Conservation (phyloP, 2,113 vertebrate species). For the Heterotilapia buettikoferi region DNA sequence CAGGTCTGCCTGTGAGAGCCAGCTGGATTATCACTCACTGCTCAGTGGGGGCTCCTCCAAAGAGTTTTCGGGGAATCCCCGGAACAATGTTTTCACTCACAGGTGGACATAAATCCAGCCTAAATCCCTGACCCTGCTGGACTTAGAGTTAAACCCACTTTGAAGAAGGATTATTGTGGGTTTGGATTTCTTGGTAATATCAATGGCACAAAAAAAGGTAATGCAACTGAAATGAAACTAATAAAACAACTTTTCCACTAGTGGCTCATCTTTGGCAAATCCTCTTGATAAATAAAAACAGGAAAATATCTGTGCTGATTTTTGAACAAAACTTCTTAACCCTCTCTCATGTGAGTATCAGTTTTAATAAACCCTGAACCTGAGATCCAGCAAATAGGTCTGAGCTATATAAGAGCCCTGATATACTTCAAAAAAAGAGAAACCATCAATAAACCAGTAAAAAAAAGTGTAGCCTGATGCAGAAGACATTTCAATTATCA, state of each 20-base stretch:
- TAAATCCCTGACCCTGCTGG: conserved; percentile 10
- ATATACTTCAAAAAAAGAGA: accelerated
- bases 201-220: background rate
- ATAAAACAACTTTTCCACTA: accelerated
- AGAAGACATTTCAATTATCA: background rate
- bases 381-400: background rate
- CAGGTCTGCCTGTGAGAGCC: background rate
- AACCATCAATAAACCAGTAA: background rate
- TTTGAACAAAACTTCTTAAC: background rate
- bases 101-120: conserved; percentile 1
- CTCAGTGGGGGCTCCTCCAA: background rate
- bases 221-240: background rate
- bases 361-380: background rate
- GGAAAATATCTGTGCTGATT: background rate
- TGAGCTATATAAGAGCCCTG: background rate
- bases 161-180: background rate
- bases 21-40: background rate
- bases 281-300: accelerated
- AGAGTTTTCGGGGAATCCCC: background rate
- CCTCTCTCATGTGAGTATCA: background rate
- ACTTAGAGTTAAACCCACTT: background rate
- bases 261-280: background rate
- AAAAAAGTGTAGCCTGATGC: background rate
- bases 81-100: background rate
- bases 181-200: background rate